Evolutionary conservation across 2,888 invertebrate genomes (phyloP).

Genomic region (Trimorus sp.): DNA sequence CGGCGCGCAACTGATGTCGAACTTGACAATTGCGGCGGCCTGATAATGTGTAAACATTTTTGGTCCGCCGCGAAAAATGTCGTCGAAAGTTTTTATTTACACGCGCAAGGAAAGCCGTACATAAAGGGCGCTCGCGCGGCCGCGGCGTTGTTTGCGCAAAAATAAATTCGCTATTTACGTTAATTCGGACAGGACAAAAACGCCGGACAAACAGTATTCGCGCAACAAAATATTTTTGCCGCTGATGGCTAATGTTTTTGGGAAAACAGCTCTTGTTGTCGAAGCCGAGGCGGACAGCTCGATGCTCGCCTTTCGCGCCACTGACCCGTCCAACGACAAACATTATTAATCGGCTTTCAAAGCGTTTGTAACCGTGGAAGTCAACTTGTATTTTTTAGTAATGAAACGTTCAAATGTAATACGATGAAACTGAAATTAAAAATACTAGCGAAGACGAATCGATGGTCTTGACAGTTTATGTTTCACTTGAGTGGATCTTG

Average conservation of each 20-base stretch:
- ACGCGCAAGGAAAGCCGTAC: constrained; percentile 10
- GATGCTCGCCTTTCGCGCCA: too few species aligned
- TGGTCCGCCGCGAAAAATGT: constrained; percentile 30
- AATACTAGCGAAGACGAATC: too few species aligned
- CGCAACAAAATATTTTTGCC: constrained; percentile 2
- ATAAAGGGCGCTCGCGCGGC: not conserved
- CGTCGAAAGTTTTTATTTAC: constrained; percentile 31
- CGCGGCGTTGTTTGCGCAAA: constrained; percentile 24
- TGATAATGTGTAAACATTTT: constrained; percentile 52
- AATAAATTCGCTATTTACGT: constrained; percentile 25
- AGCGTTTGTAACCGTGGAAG: too few species aligned
- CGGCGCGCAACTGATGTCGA: constrained; percentile 31
- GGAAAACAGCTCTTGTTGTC: not conserved
- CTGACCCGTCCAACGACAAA: too few species aligned
- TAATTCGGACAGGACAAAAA: constrained; percentile 3
- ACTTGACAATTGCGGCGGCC: constrained; percentile 45
- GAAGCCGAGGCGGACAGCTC: too few species aligned
- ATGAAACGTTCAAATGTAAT: too few species aligned
- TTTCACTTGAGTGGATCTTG: too few species aligned
- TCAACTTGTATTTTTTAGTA: too few species aligned
- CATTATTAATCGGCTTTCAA: too few species aligned
- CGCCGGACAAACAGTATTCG: not conserved
- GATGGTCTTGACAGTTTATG: too few species aligned
- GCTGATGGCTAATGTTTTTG: not conserved
- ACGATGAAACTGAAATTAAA: too few species aligned